phyloP scores from a whole-genome alignment of 1,140 invertebrate genomes.

The Drosophila pandora region DNA sequence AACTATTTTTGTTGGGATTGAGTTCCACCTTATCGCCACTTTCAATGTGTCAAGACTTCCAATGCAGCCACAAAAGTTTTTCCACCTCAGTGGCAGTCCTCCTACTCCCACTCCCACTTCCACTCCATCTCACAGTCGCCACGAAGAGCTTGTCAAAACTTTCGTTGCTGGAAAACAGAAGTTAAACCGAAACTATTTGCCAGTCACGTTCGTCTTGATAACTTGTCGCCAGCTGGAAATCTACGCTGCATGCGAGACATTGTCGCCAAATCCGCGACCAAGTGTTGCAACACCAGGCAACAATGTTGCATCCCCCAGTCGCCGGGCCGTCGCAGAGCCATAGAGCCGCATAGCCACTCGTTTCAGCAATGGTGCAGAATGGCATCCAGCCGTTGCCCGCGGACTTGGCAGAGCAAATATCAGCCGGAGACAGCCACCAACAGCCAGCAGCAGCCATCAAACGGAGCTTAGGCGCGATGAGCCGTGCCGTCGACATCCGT shows the following conservation, averaged over 20 bases:
- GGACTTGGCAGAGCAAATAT: constrained; percentile 22
- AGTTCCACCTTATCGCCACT: constrained; percentile 18
- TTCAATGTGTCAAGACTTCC: constrained; percentile 28
- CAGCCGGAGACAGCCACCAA: constrained; percentile 12
- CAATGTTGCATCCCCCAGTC: constrained; percentile 58
- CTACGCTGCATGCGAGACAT: constrained; percentile 68
- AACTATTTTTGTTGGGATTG: background rate
- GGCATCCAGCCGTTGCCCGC: constrained; percentile 34
- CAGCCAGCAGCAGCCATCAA: constrained; percentile 50
- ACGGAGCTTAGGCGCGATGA: constrained; percentile 69
- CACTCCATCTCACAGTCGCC: background rate
- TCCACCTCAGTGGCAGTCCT: constrained; percentile 16
- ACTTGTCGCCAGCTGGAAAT: constrained; percentile 80
- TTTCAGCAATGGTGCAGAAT: constrained; percentile 1
- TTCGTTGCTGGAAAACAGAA: constrained; percentile 43
- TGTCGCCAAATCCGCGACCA: constrained; percentile 74
- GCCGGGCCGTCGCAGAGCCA: background rate
- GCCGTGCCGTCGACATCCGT: constrained; percentile 55
- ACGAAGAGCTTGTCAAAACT: constrained; percentile 39
- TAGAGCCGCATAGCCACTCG: constrained; percentile 25
- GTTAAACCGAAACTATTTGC: constrained; percentile 76
- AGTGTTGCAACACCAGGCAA: constrained; percentile 63
- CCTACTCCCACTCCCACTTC: background rate
- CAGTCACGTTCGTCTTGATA: constrained; percentile 80
- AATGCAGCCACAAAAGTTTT: constrained; percentile 39